Base-by-base conservation (phyloP, 92 coral and sea anemone genomes). In the Muricea muricata region DNA sequence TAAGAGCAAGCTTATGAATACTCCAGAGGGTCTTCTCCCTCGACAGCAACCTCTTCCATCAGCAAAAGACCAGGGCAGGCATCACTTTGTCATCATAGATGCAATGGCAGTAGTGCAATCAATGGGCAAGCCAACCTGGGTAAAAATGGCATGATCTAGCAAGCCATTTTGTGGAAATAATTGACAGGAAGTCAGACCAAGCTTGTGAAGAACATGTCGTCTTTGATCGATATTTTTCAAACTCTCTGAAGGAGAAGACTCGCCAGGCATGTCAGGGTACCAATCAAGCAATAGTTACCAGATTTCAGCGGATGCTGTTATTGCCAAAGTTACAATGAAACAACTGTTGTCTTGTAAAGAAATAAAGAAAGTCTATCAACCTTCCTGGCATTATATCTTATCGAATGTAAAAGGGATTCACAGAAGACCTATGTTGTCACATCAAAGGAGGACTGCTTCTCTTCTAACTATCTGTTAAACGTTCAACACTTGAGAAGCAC, bases 31-130 rank as follows among this genome's bases (percentile, higher is more conserved):
- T 83, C 17, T 77, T 40, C 61, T 83, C 1, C 91, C 91, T 0
- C 74, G 35, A 28, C 80, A 73, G 68, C 56, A 34, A 34, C 41
- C 80, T 45, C 30, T 33, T 78, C 1, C 9, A 21, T 33, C 65
- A 7, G 83, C 58, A 34, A 29, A 55, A 61, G n/a, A n/a, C n/a
- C 34, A 55, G 82, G 30, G 23, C 18, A 52, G 58, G n/a, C n/a
- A n/a, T 52, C 58, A 47, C 4, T 73, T 81, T 20, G 57, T 65
- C 30, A 72, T 85, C 30, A 89, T 80, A 40, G 90, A 89, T 76
- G 90, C 56, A 7, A 90, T 90, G 90, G 88, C 90, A 26, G 88
- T 90, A 10, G 79, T 90, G 26, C 93, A 90, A 72, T 86, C 90
- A 39, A 90, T 90, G 88, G 93, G 90, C 24, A 90, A 85, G 78